Percentiles rank a stretch among this genome's conserved stretches.
Evolutionary conservation across 2,888 invertebrate genomes (phyloP).

Genomic region (Yponomeuta plumbellus): DNA sequence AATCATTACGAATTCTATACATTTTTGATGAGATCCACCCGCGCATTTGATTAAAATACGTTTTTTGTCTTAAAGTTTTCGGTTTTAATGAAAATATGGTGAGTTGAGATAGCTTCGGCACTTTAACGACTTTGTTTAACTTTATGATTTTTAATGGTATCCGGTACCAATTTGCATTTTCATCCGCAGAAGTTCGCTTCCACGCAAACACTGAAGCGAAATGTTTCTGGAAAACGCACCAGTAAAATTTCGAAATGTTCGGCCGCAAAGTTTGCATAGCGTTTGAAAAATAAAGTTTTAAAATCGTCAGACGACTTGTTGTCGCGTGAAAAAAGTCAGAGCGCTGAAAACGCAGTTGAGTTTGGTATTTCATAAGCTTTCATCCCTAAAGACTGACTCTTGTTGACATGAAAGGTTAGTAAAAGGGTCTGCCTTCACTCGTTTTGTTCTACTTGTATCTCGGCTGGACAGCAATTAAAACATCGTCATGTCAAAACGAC

Average conservation of each 20-base stretch:
- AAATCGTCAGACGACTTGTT: background rate
- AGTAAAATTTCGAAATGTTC: too few species aligned
- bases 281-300: background rate
- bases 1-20: constrained; percentile 76
- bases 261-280: background rate
- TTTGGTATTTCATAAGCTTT: constrained; percentile 20
- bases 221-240: background rate
- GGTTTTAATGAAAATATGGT: constrained; percentile 18
- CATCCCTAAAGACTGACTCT: constrained; percentile 39
- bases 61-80: constrained; percentile 50
- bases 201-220: background rate
- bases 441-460: constrained; percentile 40
- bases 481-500: too few species aligned
- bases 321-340: background rate
- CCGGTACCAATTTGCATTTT: background rate
- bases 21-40: constrained; percentile 70
- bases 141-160: constrained; percentile 19
- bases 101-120: constrained; percentile 16
- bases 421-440: constrained; percentile 21
- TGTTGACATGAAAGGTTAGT: constrained; percentile 38
- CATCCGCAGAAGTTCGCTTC: background rate
- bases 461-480: constrained; percentile 38
- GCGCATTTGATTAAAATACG: constrained; percentile 71
- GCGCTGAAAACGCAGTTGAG: background rate
- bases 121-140: constrained; percentile 24